Conservation (phyloP, 2,888 invertebrate genomes). For the Eudemis profundana region DNA sequence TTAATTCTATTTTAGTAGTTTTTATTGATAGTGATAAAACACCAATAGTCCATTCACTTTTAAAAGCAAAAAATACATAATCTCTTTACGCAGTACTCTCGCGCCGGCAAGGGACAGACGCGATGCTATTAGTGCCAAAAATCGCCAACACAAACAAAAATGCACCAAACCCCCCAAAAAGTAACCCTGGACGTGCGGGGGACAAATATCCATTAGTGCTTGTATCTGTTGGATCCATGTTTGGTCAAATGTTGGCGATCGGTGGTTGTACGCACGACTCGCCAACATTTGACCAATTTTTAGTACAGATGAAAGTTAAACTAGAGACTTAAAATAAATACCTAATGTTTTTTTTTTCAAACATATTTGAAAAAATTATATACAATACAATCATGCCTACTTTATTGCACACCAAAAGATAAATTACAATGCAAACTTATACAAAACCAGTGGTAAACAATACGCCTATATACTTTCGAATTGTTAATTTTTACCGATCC, state of each 20-base stretch:
- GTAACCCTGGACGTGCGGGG: constrained; percentile 46
- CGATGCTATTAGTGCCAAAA: constrained; percentile 64
- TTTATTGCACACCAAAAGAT: no score
- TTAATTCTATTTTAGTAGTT: no score
- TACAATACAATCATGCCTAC: no score
- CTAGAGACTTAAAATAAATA: no score
- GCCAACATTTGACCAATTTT: constrained; percentile 18
- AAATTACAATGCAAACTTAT: no score
- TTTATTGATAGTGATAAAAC: constrained; percentile 1
- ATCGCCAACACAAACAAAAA: constrained; percentile 63
- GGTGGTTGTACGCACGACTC: not conserved
- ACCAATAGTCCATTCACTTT: constrained; percentile 7
- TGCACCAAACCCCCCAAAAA: constrained; percentile 51
- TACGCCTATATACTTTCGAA: no score
- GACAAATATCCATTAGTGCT: constrained; percentile 56
- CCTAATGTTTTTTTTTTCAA: no score
- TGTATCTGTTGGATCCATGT: constrained; percentile 40
- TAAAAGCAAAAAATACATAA: constrained; percentile 21
- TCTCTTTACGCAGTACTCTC: constrained; percentile 9
- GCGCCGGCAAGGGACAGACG: constrained; percentile 44
- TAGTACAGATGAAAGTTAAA: no score
- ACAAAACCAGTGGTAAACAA: no score
- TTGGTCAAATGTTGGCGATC: constrained; percentile 2
- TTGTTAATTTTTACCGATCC: no score
- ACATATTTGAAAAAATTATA: no score